A percentile compares a stretch with the other conserved stretches of the same genome.
Conservation (phyloP, 2,797 vertebrate genomes). For the Gallinago stenura region DNA sequence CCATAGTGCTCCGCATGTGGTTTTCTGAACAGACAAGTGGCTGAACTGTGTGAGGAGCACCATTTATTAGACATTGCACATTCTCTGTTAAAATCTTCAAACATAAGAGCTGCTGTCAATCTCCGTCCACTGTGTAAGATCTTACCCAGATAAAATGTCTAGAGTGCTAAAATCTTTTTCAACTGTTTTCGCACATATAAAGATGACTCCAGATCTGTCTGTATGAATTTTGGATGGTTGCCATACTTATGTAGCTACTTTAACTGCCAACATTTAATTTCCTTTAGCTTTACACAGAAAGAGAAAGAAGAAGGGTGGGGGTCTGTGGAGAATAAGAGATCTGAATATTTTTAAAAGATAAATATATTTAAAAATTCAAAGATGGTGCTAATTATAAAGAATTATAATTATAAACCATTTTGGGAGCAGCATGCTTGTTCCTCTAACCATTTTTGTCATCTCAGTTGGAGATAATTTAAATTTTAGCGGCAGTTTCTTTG, state of each 20-base stretch:
- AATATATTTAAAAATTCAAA: slow-evolving; percentile 7
- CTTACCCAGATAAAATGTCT: slow-evolving; percentile 7
- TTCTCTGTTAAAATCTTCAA: slow-evolving; percentile 2
- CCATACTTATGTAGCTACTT: slow-evolving; percentile 60
- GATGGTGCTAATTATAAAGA: slow-evolving; percentile 34
- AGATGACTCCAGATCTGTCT: slow-evolving; percentile 39
- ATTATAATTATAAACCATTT: slow-evolving; percentile 7
- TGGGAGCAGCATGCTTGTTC: background rate
- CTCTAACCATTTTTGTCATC: background rate
- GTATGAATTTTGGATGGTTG: slow-evolving; percentile 58
- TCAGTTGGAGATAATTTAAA: background rate
- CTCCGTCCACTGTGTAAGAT: slow-evolving; percentile 5
- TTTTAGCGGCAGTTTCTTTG: slow-evolving; percentile 34
- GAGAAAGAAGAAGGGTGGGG: background rate
- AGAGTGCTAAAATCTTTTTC: slow-evolving; percentile 45
- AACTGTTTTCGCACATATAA: slow-evolving; percentile 30
- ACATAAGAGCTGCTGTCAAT: slow-evolving; percentile 37
- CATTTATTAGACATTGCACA: slow-evolving; percentile 28
- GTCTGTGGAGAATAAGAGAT: background rate
- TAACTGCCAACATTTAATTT: slow-evolving; percentile 53
- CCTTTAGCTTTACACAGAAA: slow-evolving; percentile 18
- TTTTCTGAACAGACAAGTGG: slow-evolving; percentile 32
- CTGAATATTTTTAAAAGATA: background rate
- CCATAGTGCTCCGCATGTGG: background rate
- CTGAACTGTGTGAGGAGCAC: background rate